Conservation (phyloP, 1,140 invertebrate genomes). For the Megathymus violae region DNA sequence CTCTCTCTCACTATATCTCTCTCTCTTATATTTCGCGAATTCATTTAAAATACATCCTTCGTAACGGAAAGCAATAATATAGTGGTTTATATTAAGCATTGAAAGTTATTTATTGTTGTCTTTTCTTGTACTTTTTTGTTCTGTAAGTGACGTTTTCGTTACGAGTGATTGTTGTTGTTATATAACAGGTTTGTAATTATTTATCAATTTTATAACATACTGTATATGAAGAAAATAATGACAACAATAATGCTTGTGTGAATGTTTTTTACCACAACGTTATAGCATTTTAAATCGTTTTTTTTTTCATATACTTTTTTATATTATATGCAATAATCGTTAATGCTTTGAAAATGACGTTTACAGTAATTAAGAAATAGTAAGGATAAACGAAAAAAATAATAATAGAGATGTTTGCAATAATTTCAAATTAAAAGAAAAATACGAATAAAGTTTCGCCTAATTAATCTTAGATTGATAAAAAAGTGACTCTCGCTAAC, state of each 20-base stretch:
- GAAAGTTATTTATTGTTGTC: conserved; percentile 24
- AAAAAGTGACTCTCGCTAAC: conserved; percentile 13
- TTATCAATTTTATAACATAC: conserved; percentile 5
- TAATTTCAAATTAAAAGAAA: not conserved
- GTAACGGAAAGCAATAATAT: conserved; percentile 49
- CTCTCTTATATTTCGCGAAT: conserved; percentile 51
- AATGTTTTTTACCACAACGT: not conserved
- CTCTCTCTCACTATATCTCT: conserved; percentile 46
- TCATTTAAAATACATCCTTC: conserved; percentile 40
- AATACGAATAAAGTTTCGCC: conserved; percentile 3
- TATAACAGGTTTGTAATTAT: conserved; percentile 53
- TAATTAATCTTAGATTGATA: conserved; percentile 29
- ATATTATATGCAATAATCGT: not conserved
- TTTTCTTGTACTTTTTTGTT: conserved; percentile 33
- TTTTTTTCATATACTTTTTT: conserved; percentile 11
- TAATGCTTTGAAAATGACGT: conserved; percentile 4
- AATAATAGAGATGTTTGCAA: not conserved
- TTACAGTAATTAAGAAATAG: not conserved
- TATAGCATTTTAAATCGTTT: not conserved
- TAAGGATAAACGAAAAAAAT: not conserved
- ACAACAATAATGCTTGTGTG: not conserved
- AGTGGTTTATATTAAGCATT: conserved; percentile 40
- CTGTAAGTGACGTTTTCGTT: conserved; percentile 36
- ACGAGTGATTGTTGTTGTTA: conserved; percentile 47
- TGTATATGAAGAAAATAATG: conserved; percentile 9